Evolutionary conservation across 1,140 invertebrate species (phyloP), one percentile per base, ranked within the genome.

Genomic region (Drosophila watanabei): DNA sequence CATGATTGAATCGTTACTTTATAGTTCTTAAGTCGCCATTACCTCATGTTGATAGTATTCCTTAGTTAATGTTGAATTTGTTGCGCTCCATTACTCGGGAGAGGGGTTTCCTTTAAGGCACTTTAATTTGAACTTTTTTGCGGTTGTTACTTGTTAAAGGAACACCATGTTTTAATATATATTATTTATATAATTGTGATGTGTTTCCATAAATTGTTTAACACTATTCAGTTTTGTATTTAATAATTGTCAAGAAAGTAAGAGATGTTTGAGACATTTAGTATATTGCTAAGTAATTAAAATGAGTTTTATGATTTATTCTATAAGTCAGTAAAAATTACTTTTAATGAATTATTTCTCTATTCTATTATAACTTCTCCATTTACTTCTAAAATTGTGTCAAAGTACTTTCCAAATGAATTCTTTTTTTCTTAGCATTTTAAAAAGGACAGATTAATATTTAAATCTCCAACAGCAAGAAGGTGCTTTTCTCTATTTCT

Each of bases 21-120:
- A 46, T 46, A 48, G n/a, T 35, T 37, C 33, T 7, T 16, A 13
- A 66, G 33, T 37, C 13, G 41, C 46, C 37, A 32, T 71, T 71
- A 71, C 68, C 68, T 69, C 68, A 71, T 71, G 54, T 68, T 56
- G 68, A 20, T 71, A 37, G 52, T 48, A 11, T 32, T 56, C 64
- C 48, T 71, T 46, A 57, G 64, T 57, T 45, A 69, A 39, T 46
- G 52, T 18, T 24, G 11, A 33, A 57, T 69, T 71, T 57, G 18
- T 39, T 57, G 64, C 49, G 68, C 39, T 48, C 37, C 68, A 71
- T 71, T 32, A 64, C 62, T 43, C 32, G 41, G 3, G 9, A 5
- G 14, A 9, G 51, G 51, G 18, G 14, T 56, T 56, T 37, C 32
- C 30, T 11, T 37, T 11, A 5, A 43, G 20, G 46, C 61, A 35